Evolutionary conservation across 2,797 vertebrate genomes (phyloP).

Genomic region (Aphelocoma californica): DNA sequence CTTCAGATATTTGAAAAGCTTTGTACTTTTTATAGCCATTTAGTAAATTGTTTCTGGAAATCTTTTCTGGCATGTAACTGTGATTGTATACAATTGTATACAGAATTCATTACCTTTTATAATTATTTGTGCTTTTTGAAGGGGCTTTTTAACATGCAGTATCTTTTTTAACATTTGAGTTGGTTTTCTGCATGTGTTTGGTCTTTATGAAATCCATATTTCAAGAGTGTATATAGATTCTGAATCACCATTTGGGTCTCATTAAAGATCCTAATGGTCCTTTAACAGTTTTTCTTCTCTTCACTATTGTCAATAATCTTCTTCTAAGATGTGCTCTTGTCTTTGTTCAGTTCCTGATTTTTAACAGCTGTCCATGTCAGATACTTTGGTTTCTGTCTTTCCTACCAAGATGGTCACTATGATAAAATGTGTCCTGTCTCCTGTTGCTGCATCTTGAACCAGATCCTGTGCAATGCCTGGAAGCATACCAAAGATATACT

Average conservation of each 20-base stretch:
- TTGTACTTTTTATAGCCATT: background rate
- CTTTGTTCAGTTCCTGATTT: background rate
- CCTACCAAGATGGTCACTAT: background rate
- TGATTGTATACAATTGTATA: background rate
- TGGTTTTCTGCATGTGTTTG: background rate
- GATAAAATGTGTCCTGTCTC: background rate
- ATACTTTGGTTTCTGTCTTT: background rate
- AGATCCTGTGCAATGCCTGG: background rate
- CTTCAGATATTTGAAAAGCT: background rate
- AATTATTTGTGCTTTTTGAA: background rate
- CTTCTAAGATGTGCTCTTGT: background rate
- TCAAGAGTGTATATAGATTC: background rate
- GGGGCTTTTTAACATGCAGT: background rate
- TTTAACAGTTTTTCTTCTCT: background rate
- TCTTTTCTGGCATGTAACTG: background rate
- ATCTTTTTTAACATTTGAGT: background rate
- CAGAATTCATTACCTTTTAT: background rate
- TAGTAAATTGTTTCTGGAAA: background rate
- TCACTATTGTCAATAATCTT: background rate
- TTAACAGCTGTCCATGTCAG: background rate
- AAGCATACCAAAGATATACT: background rate
- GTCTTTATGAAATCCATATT: background rate
- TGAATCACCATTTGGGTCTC: background rate
- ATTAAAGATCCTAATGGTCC: background rate
- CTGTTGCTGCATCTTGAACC: background rate